A percentile compares a stretch with the other conserved stretches of the same genome.
Conservation (phyloP, 2,888 invertebrate species). For the Melinopterus prodromus region DNA sequence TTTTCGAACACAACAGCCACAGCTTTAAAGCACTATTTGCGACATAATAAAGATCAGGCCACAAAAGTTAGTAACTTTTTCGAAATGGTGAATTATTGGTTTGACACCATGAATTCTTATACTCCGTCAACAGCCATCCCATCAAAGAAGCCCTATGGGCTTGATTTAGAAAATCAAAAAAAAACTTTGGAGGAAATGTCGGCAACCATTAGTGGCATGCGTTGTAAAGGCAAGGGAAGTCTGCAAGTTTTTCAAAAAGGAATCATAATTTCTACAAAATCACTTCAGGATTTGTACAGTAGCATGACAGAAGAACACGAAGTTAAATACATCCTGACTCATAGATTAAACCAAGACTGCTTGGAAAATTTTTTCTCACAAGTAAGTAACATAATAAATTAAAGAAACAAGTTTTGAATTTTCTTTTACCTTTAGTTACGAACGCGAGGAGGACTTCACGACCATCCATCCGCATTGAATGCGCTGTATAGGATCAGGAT, state of each 20-base stretch:
- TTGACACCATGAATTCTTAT: constrained; percentile 39
- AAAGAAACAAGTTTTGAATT: no score
- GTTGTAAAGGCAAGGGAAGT: constrained; percentile 32
- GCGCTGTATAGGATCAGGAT: constrained; percentile 38
- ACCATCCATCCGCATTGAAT: constrained; percentile 42
- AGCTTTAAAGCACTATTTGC: constrained; percentile 23
- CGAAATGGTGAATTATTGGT: constrained; percentile 37
- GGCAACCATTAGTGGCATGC: constrained; percentile 33
- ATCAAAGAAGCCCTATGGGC: constrained; percentile 37
- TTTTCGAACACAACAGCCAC: constrained; percentile 38
- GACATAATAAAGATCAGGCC: neutral
- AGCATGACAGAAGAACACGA: constrained; percentile 34
- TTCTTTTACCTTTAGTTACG: constrained; percentile 4
- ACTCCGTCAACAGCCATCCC: constrained; percentile 24
- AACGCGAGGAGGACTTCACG: constrained; percentile 40
- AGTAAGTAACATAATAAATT: constrained; percentile 13
- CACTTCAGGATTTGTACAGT: constrained; percentile 35
- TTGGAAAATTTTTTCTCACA: constrained; percentile 40
- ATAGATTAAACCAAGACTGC: constrained; percentile 41
- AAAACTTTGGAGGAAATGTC: constrained; percentile 36
- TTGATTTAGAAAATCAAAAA: constrained; percentile 34
- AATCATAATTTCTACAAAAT: constrained; percentile 38
- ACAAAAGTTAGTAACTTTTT: constrained; percentile 31
- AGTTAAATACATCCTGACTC: constrained; percentile 38
- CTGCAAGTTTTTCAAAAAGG: constrained; percentile 42